Percentiles rank a stretch among this genome's conserved stretches.
Conservation (phyloP, 2,797 vertebrate species). For the Mus caroli region DNA sequence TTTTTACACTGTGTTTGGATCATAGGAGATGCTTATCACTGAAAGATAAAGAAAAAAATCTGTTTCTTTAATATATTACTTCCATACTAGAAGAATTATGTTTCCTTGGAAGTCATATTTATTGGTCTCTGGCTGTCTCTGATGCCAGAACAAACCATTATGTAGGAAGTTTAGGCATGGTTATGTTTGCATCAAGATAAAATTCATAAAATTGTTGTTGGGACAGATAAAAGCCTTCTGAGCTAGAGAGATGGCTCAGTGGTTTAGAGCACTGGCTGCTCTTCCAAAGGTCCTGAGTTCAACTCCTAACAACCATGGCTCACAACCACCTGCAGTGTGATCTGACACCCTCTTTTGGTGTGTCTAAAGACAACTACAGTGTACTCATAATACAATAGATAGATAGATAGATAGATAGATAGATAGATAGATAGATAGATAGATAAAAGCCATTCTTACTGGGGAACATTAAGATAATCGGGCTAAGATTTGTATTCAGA, state of each 20-base stretch:
- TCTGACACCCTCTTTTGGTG: too few relatives aligned
- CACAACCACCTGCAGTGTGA: too few relatives aligned
- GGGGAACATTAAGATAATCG: constrained; percentile 7
- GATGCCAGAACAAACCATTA: constrained; percentile 8
- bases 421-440: too few relatives aligned
- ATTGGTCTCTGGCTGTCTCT: not conserved
- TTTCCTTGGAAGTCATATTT: constrained; percentile 15
- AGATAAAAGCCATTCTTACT: not conserved
- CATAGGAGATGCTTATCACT: constrained; percentile 33
- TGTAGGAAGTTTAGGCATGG: not conserved
- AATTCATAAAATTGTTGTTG: constrained; percentile 22
- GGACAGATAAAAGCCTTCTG: not conserved
- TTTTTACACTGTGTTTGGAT: constrained; percentile 23
- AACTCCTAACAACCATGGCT: too few relatives aligned
- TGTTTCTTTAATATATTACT: constrained; percentile 21
- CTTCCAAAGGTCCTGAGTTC: too few relatives aligned
- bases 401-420: too few relatives aligned
- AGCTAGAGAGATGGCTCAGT: too few relatives aligned
- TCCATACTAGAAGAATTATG: constrained; percentile 44
- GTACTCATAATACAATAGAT: too few relatives aligned
- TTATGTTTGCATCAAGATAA: not conserved
- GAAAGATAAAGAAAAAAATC: constrained; percentile 20
- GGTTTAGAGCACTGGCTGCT: too few relatives aligned
- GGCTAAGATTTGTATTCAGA: not conserved
- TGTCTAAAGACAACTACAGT: too few relatives aligned